A percentile compares a stretch with the other conserved stretches of the same genome.
phyloP scores from a whole-genome alignment of 2,797 vertebrate species.

The Remorina albescens region DNA sequence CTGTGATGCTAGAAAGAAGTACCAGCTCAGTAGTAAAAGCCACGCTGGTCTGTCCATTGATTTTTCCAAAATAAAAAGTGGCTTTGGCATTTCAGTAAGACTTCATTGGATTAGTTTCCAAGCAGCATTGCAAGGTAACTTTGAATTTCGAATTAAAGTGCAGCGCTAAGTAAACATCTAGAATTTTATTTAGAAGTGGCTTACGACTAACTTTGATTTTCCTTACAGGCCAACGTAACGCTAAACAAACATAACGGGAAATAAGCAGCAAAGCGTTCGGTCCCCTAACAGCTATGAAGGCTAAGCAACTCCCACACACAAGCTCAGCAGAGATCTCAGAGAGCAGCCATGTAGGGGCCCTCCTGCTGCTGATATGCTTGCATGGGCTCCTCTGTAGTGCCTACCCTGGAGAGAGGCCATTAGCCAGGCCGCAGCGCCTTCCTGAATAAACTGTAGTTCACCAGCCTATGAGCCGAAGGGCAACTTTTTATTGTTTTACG shows the following conservation, averaged over 20 bases:
- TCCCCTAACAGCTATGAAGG: slow-evolving; percentile 41
- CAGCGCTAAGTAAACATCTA: slow-evolving; percentile 49
- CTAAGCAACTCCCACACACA: slow-evolving; percentile 64
- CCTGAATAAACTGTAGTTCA: slow-evolving; percentile 77
- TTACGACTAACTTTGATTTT: slow-evolving; percentile 51
- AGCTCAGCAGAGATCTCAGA: slow-evolving; percentile 54
- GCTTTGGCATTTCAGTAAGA: slow-evolving; percentile 37
- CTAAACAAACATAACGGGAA: slow-evolving; percentile 47
- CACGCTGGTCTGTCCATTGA: slow-evolving; percentile 34
- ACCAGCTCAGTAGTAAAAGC: slow-evolving; percentile 31
- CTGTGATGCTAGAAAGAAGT: slow-evolving; percentile 26
- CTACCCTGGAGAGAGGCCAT: slow-evolving; percentile 76
- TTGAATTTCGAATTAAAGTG: slow-evolving; percentile 67
- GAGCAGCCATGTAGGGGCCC: slow-evolving; percentile 62
- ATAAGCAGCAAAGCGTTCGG: slow-evolving; percentile 35
- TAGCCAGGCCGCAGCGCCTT: slow-evolving; percentile 73
- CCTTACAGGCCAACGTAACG: slow-evolving; percentile 26
- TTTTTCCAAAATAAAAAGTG: slow-evolving; percentile 41
- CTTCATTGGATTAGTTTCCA: slow-evolving; percentile 27
- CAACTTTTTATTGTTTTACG: slow-evolving; percentile 81
- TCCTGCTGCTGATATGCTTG: slow-evolving; percentile 75
- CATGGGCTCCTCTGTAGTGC: slow-evolving; percentile 56
- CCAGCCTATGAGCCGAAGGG: slow-evolving; percentile 66
- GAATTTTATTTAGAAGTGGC: slow-evolving; percentile 42
- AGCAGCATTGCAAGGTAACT: slow-evolving; percentile 43